Conservation (phyloP, 2,888 invertebrate genomes). For the Lathronympha strigana region DNA sequence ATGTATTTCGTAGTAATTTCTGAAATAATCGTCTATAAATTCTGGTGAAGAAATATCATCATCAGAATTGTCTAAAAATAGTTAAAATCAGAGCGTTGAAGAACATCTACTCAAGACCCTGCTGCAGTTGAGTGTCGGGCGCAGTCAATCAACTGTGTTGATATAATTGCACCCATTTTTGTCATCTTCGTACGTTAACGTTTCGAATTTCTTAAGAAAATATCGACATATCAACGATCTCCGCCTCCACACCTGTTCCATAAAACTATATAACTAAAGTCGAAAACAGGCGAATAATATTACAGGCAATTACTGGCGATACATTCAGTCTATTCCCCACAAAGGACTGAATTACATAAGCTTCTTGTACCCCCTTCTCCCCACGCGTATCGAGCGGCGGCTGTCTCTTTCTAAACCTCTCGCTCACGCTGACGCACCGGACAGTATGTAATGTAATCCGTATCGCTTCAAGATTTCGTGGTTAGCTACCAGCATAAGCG, state of each 20-base stretch:
- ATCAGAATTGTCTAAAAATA: no score
- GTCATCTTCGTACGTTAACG: no score
- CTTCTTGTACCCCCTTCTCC: constrained; percentile 33
- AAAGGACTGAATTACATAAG: constrained; percentile 57
- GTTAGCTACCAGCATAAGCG: background rate
- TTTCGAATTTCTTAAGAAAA: no score
- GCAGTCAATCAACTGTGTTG: no score
- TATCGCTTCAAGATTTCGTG: background rate
- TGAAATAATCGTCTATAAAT: no score
- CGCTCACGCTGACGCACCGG: constrained; percentile 45
- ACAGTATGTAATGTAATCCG: constrained; percentile 23
- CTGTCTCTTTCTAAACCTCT: constrained; percentile 56
- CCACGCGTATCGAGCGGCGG: constrained; percentile 65
- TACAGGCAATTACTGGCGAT: constrained; percentile 63
- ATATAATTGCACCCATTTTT: no score
- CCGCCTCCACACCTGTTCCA: background rate
- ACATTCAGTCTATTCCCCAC: constrained; percentile 59
- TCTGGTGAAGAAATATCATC: no score
- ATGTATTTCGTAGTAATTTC: no score
- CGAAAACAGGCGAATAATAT: constrained; percentile 53
- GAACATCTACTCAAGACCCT: no score
- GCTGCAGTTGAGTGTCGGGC: no score
- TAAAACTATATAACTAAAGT: constrained; percentile 40
- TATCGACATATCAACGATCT: background rate
- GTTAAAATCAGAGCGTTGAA: no score